Percentiles rank a stretch among this genome's conserved stretches.
phyloP scores from a whole-genome alignment of 2,797 vertebrate genomes.

The Lophotriccus pileatus region DNA sequence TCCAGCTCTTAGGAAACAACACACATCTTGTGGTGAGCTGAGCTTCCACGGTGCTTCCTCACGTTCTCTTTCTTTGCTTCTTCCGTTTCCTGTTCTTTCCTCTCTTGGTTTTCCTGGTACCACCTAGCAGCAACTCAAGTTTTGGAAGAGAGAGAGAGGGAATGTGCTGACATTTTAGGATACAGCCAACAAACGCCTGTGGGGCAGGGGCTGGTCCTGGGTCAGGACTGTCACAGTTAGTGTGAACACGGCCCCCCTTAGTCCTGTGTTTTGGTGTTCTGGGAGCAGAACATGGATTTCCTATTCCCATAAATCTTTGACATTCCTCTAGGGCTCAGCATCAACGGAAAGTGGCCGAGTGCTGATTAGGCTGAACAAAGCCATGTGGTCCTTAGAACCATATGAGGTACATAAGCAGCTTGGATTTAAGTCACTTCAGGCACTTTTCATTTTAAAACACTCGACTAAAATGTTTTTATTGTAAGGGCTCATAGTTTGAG shows the following conservation, averaged over 20 bases:
- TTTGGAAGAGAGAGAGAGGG: neutral
- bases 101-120: neutral
- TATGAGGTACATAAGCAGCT: neutral
- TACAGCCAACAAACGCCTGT: neutral
- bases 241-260: neutral
- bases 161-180: neutral
- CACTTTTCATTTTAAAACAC: neutral
- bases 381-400: neutral
- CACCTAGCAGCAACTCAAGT: neutral
- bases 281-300: neutral
- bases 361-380: neutral
- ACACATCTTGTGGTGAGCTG: neutral
- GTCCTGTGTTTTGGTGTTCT: neutral
- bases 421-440: neutral
- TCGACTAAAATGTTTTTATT: neutral
- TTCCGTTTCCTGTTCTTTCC: neutral
- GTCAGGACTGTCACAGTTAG: neutral
- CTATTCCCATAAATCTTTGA: neutral
- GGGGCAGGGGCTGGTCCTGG: neutral
- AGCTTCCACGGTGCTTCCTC: neutral
- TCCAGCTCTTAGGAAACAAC: neutral
- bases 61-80: neutral
- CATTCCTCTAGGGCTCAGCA: neutral
- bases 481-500: neutral
- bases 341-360: rapidly evolving